These are phyloP conservation scores for Agrotis clavis DNA, from an alignment of 2,888 invertebrate species.

Conservation along the genomic window DNA sequence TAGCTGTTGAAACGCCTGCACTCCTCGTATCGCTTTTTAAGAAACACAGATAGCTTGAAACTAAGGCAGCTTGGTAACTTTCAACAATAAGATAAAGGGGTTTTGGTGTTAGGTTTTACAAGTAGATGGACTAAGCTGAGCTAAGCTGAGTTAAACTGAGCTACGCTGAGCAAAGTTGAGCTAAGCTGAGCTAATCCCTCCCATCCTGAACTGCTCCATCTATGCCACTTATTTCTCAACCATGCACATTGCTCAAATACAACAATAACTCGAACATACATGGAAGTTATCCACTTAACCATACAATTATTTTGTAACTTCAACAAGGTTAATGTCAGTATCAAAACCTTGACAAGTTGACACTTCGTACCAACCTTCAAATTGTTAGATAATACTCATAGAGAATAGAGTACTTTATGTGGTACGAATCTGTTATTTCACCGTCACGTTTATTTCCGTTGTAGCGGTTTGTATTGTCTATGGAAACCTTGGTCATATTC, in stretches of 20 bases:
- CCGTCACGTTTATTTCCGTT: conserved; percentile 32
- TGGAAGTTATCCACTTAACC: conserved; percentile 27
- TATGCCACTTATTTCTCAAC: not conserved
- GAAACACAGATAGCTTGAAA: too few relatives aligned
- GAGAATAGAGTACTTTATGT: conserved; percentile 17
- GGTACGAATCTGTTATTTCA: conserved; percentile 34
- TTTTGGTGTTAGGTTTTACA: too few relatives aligned
- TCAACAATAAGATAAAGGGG: too few relatives aligned
- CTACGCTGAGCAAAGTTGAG: too few relatives aligned
- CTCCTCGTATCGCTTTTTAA: too few relatives aligned
- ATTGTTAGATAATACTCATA: conserved; percentile 42
- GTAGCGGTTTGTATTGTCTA: conserved; percentile 8
- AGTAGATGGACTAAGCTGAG: too few relatives aligned
- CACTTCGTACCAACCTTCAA: conserved; percentile 49
- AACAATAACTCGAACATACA: conserved; percentile 19
- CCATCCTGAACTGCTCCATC: too few relatives aligned
- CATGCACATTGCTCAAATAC: not conserved
- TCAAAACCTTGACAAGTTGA: conserved; percentile 57
- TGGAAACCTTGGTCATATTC: conserved; percentile 32
- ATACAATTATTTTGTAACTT: conserved; percentile 29
- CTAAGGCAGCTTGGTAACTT: too few relatives aligned
- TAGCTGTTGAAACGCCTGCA: too few relatives aligned
- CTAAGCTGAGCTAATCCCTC: too few relatives aligned
- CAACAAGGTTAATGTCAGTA: conserved; percentile 55
- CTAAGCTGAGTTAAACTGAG: too few relatives aligned